Conservation (phyloP, 2,888 invertebrate species). For the Psylliodes chrysocephalus region DNA sequence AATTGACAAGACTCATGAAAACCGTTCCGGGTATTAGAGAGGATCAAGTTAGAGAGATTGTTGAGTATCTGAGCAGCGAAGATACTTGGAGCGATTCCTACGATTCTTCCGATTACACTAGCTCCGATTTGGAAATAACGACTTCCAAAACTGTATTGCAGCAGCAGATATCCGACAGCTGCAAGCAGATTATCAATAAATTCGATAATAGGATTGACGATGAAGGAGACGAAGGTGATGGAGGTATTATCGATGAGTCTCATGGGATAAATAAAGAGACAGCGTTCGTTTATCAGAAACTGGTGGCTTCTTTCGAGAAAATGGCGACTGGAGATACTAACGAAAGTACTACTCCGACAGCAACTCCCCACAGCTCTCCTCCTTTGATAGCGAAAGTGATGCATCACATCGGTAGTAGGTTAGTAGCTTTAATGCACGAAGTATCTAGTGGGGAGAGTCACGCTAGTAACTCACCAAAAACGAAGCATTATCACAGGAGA, state of each 20-base stretch:
- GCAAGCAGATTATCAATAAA: slow-evolving; percentile 87
- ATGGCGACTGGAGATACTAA: slow-evolving; percentile 70
- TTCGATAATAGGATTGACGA: slow-evolving; percentile 75
- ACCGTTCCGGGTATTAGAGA: slow-evolving; percentile 92
- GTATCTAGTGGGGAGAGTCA: slow-evolving; percentile 81
- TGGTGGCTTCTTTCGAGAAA: slow-evolving; percentile 86
- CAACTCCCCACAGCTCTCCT: slow-evolving; percentile 73
- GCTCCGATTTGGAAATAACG: slow-evolving; percentile 84
- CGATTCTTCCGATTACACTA: slow-evolving; percentile 92
- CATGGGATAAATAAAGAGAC: slow-evolving; percentile 76
- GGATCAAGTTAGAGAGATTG: slow-evolving; percentile 90
- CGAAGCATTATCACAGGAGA: slow-evolving; percentile 69
- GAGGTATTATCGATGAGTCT: slow-evolving; percentile 65
- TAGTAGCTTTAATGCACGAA: slow-evolving; percentile 92
- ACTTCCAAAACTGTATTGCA: slow-evolving; percentile 77
- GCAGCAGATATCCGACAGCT: slow-evolving; percentile 88
- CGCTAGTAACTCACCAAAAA: slow-evolving; percentile 71
- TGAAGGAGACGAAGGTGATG: slow-evolving; percentile 67
- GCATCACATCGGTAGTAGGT: slow-evolving; percentile 88
- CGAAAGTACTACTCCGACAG: slow-evolving; percentile 48
- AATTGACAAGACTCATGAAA: slow-evolving; percentile 90
- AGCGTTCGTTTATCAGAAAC: slow-evolving; percentile 86
- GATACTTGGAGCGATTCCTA: slow-evolving; percentile 95
- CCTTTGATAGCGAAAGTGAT: slow-evolving; percentile 90
- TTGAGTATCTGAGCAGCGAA: slow-evolving; percentile 91